These are phyloP conservation scores for Tromatobia lineatoria DNA, from an alignment of 2,888 invertebrate species.

Conservation along the genomic window DNA sequence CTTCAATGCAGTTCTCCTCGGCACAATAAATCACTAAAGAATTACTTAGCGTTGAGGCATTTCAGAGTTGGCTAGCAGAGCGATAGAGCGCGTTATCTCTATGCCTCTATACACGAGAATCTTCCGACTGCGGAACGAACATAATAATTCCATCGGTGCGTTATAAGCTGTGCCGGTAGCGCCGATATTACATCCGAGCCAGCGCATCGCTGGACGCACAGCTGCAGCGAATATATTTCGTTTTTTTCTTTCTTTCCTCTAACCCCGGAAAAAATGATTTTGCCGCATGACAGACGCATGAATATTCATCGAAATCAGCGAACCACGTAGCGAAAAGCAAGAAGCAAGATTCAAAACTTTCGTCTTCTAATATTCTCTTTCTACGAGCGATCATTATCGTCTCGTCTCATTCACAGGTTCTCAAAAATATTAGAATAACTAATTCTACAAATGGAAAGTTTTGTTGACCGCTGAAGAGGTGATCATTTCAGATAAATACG, in stretches of 20 bases:
- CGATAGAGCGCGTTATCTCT: slow-evolving; percentile 77
- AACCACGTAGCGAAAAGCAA: slow-evolving; percentile 18
- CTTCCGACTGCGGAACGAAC: slow-evolving; percentile 48
- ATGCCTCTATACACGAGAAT: slow-evolving; percentile 37
- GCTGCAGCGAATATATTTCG: slow-evolving; percentile 14
- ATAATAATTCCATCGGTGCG: slow-evolving; percentile 33
- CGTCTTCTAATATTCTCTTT: slow-evolving; percentile 46
- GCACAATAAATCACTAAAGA: slow-evolving; percentile 70
- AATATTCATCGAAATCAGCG: slow-evolving; percentile 52
- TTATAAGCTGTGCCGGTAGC: slow-evolving; percentile 17
- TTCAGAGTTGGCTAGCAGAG: slow-evolving; percentile 79
- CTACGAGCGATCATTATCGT: slow-evolving; percentile 17
- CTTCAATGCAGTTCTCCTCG: slow-evolving; percentile 6
- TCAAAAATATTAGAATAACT: background rate
- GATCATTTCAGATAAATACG: slow-evolving; percentile 6
- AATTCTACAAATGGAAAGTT: slow-evolving; percentile 1
- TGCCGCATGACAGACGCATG: slow-evolving; percentile 54
- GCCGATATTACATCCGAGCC: slow-evolving; percentile 45
- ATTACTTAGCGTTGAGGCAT: slow-evolving; percentile 75
- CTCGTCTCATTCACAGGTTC: background rate
- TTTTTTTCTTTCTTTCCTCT: slow-evolving; percentile 27
- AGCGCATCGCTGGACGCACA: slow-evolving; percentile 4
- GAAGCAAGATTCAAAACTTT: slow-evolving; percentile 48
- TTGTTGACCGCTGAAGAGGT: background rate
- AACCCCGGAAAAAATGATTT: slow-evolving; percentile 49